A percentile compares a stretch with the other conserved stretches of the same genome.
These are phyloP conservation scores for Drosophila ficusphila DNA, from an alignment of 1,140 invertebrate genomes.

Conservation along the genomic window DNA sequence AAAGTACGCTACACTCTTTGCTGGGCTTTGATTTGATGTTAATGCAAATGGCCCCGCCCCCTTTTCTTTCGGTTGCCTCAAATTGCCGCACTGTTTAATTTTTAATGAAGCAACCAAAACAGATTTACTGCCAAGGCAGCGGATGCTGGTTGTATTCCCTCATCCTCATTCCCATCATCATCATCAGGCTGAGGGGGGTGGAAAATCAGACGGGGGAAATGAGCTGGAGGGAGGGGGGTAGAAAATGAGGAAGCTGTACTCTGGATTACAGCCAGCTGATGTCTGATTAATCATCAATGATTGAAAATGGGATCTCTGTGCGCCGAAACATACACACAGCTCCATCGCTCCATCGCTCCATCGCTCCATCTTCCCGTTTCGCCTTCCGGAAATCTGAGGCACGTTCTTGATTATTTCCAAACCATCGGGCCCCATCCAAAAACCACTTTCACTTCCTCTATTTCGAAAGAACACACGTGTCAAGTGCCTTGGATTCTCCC, in stretches of 20 bases:
- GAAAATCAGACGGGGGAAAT: too few relatives aligned
- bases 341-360: too few relatives aligned
- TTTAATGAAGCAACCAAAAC: slow-evolving; percentile 71
- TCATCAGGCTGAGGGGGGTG: slow-evolving; percentile 14
- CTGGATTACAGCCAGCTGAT: slow-evolving; percentile 59
- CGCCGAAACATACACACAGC: background rate
- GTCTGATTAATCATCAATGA: slow-evolving; percentile 77
- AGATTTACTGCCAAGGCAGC: slow-evolving; percentile 69
- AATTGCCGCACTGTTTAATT: slow-evolving; percentile 65
- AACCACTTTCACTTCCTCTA: slow-evolving; percentile 20
- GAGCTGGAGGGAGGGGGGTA: too few relatives aligned
- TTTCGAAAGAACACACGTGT: slow-evolving; percentile 40
- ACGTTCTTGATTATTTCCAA: slow-evolving; percentile 59
- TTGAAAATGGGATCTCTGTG: slow-evolving; percentile 54
- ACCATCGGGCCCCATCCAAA: slow-evolving; percentile 8
- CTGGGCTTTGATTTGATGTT: slow-evolving; percentile 72
- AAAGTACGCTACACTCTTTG: slow-evolving; percentile 27
- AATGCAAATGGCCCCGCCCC: slow-evolving; percentile 59
- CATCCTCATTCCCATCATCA: slow-evolving; percentile 20
- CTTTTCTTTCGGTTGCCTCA: slow-evolving; percentile 1
- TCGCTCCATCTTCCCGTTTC: too few relatives aligned
- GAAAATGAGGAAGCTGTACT: background rate
- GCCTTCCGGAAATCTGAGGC: slow-evolving; percentile 32
- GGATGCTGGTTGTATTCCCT: background rate
- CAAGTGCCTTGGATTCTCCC: slow-evolving; percentile 27